These are phyloP conservation scores for Teinopalpus imperialis DNA, from an alignment of 2,888 invertebrate genomes.

Conservation along the genomic window DNA sequence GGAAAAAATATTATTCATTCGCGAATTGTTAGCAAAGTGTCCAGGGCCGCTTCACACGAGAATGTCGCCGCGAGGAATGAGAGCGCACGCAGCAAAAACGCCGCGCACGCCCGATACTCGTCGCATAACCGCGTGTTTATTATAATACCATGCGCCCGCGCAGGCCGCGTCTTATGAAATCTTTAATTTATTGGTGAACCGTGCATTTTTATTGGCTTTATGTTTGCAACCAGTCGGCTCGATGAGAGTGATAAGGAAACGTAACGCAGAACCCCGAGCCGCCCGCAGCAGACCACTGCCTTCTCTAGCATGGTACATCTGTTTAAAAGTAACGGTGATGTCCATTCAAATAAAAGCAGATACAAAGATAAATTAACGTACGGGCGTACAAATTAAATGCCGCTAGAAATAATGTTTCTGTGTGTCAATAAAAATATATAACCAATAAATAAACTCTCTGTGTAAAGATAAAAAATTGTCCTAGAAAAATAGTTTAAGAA, in stretches of 20 bases:
- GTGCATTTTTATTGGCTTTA: conserved; percentile 3
- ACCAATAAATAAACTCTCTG: too few species aligned
- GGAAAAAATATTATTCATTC: conserved; percentile 47
- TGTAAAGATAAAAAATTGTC: too few species aligned
- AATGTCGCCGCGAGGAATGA: conserved; percentile 23
- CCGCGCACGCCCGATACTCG: conserved; percentile 8
- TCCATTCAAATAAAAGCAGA: too few species aligned
- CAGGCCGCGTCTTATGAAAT: conserved; percentile 5
- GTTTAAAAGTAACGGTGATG: too few species aligned
- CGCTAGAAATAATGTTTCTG: too few species aligned
- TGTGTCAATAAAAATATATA: too few species aligned
- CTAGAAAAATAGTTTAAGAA: too few species aligned
- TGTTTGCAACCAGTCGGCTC: background rate
- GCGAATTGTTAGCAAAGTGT: conserved; percentile 26
- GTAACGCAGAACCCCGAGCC: too few species aligned
- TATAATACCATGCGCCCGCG: conserved; percentile 21
- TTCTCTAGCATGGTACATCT: too few species aligned
- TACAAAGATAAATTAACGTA: too few species aligned
- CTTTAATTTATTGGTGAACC: conserved; percentile 8
- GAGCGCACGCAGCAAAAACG: conserved; percentile 15
- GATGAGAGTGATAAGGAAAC: background rate
- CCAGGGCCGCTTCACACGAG: conserved; percentile 15
- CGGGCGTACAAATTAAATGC: too few species aligned
- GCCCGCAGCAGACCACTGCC: too few species aligned
- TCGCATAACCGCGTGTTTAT: conserved; percentile 10